Conservation (phyloP, 2,797 vertebrate genomes). For the Sebastes elongatus region DNA sequence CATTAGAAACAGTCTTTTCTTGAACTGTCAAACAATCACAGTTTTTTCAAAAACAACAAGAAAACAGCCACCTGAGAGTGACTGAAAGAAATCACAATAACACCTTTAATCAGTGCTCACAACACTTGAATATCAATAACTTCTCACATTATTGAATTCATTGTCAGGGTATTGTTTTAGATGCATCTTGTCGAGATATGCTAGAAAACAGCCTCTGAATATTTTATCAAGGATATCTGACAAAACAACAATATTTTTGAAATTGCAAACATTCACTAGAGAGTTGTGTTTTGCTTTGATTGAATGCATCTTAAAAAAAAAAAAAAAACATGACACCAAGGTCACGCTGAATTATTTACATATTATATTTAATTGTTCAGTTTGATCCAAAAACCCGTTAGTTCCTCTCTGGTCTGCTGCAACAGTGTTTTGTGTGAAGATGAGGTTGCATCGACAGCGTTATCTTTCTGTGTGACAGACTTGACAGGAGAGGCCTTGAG, state of each 20-base stretch:
- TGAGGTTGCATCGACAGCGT: conserved; percentile 44
- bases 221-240: not conserved
- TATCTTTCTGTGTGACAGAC: conserved; percentile 67
- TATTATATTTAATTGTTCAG: not conserved
- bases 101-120: not conserved
- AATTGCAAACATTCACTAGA: not conserved
- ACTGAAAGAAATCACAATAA: not conserved
- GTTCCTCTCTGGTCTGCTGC: not conserved
- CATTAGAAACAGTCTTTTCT: not conserved
- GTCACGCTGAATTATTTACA: not conserved
- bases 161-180: not conserved
- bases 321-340: not conserved
- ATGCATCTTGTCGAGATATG: not conserved
- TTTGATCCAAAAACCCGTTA: not conserved
- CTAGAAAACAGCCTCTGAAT: not conserved
- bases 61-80: not conserved
- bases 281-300: not conserved
- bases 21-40: not conserved
- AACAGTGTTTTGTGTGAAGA: conserved; percentile 6
- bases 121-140: not conserved
- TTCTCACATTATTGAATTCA: not conserved
- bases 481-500: conserved; percentile 67
- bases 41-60: not conserved
- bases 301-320: not conserved
- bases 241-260: not conserved